Conservation (phyloP, 2,888 invertebrate genomes). For the Coenonympha arcania region DNA sequence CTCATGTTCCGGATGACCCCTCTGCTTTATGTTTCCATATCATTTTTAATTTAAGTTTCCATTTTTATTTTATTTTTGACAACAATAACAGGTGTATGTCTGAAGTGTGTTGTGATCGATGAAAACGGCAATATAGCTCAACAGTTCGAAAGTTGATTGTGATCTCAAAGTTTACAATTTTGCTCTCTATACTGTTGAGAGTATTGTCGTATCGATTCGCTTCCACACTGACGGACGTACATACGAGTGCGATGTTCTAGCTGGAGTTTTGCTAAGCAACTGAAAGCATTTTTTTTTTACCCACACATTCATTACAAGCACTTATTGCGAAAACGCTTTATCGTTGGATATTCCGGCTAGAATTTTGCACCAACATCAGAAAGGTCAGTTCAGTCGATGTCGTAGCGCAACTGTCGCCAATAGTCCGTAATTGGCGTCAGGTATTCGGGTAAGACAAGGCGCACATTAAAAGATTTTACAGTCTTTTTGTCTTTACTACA, state of each 20-base stretch:
- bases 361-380: background rate
- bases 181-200: background rate
- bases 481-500: background rate
- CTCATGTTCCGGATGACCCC: background rate
- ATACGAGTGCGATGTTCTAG: background rate
- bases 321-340: too few relatives aligned
- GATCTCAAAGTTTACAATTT: background rate
- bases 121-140: slow-evolving; percentile 8
- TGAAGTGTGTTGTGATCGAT: background rate
- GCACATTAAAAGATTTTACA: background rate
- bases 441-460: background rate
- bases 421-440: background rate
- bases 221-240: background rate
- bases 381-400: background rate
- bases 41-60: slow-evolving; percentile 7
- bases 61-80: slow-evolving; percentile 1
- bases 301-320: too few relatives aligned
- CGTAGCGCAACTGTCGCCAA: background rate
- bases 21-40: slow-evolving; percentile 3
- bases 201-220: background rate
- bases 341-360: background rate
- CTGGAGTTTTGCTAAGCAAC: background rate
- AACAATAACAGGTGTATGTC: background rate
- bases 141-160: slow-evolving; percentile 1
- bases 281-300: background rate